A percentile compares a stretch with the other conserved stretches of the same genome.
These are phyloP conservation scores for Zapornia atra DNA, from an alignment of 2,113 vertebrate species.

Conservation along the genomic window DNA sequence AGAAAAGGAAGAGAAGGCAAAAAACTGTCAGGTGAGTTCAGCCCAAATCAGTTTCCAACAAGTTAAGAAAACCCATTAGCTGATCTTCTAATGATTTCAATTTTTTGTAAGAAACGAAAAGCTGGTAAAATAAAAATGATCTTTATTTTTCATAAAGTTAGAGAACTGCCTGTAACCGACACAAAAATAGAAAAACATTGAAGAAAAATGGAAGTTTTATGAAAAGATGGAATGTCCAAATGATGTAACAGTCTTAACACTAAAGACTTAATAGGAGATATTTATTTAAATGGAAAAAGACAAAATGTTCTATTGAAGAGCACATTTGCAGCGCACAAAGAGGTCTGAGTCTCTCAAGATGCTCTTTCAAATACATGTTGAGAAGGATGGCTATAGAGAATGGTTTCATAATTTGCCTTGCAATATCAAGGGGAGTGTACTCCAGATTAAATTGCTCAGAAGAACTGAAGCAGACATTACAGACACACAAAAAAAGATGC, in stretches of 20 bases:
- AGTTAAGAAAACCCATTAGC: conserved; percentile 2
- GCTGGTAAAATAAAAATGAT: conserved; percentile 12
- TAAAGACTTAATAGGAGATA: conserved; percentile 70
- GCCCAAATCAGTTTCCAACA: not conserved
- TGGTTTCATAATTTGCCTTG: conserved; percentile 65
- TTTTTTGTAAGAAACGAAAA: conserved; percentile 14
- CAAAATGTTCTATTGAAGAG: conserved; percentile 71
- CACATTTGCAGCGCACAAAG: conserved; percentile 69
- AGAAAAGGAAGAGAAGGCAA: conserved; percentile 1
- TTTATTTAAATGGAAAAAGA: conserved; percentile 72
- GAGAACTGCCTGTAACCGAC: not conserved
- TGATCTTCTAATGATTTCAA: conserved; percentile 1
- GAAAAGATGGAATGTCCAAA: conserved; percentile 52
- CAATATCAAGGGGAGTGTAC: conserved; percentile 53
- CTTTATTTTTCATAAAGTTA: not conserved
- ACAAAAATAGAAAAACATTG: conserved; percentile 11
- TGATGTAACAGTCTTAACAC: conserved; percentile 36
- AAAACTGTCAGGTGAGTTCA: conserved; percentile 22
- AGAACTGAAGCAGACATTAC: not conserved
- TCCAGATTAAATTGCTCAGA: conserved; percentile 64
- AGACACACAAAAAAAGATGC: not conserved
- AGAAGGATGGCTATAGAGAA: conserved; percentile 65
- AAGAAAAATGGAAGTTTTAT: conserved; percentile 46
- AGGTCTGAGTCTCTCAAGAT: conserved; percentile 69
- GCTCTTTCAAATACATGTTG: conserved; percentile 73